Percentiles rank a stretch among this genome's conserved stretches.
phyloP scores from a whole-genome alignment of 1,140 invertebrate genomes.

The Cephus cinctus region DNA sequence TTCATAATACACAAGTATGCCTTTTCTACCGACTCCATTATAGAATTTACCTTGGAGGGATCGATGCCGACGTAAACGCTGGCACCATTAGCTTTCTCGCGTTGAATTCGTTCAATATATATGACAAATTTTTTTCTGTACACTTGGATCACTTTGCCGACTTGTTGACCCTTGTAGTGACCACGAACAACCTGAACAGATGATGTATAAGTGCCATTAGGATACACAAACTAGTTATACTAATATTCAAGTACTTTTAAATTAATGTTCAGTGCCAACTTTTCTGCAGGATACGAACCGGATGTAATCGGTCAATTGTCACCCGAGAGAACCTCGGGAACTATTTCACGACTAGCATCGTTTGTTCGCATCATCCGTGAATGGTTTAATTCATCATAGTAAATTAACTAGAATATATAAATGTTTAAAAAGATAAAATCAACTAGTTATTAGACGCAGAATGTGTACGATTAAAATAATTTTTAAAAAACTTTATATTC shows the following conservation, averaged over 20 bases:
- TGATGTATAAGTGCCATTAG: background rate
- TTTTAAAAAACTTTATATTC: no score
- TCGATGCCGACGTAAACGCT: slow-evolving; percentile 98
- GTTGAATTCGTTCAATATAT: slow-evolving; percentile 97
- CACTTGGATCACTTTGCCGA: slow-evolving; percentile 96
- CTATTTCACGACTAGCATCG: slow-evolving; percentile 32
- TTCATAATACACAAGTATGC: background rate
- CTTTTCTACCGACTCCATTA: background rate
- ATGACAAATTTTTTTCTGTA: slow-evolving; percentile 99
- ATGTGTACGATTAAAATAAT: no score
- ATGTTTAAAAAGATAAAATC: no score
- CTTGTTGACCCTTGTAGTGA: slow-evolving; percentile 98
- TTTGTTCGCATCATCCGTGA: slow-evolving; percentile 51
- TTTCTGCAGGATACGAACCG: slow-evolving; percentile 55
- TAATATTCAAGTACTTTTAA: slow-evolving; percentile 1
- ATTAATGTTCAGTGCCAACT: slow-evolving; percentile 57
- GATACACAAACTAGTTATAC: slow-evolving; percentile 5
- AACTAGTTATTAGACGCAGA: no score
- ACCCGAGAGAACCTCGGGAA: slow-evolving; percentile 54
- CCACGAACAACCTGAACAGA: slow-evolving; percentile 83
- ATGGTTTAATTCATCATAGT: slow-evolving; percentile 61
- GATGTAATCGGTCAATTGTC: slow-evolving; percentile 28
- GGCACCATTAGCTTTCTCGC: slow-evolving; percentile 98
- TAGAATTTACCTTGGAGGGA: slow-evolving; percentile 85
- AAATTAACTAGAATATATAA: slow-evolving; percentile 29